Evolutionary conservation across 2,888 invertebrate species (phyloP).

Genomic region (Drosophila anomalipes): DNA sequence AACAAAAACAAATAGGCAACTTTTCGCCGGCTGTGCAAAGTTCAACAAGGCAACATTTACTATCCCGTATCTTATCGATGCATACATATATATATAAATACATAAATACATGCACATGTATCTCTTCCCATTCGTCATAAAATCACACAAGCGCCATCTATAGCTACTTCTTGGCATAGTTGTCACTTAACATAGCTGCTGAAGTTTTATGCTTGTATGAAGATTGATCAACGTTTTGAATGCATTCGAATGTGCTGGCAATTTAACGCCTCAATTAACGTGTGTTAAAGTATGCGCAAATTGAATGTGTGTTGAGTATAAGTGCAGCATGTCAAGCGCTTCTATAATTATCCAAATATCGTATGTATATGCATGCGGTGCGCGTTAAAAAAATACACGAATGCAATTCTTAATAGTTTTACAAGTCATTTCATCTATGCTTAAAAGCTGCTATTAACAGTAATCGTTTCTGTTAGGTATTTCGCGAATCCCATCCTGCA

Average conservation of each 20-base stretch:
- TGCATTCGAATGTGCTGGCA: constrained; percentile 7
- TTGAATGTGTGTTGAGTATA: constrained; percentile 3
- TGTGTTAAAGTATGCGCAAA: neutral
- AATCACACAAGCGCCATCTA: neutral
- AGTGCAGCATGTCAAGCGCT: constrained; percentile 42
- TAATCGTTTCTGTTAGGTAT: constrained; percentile 13
- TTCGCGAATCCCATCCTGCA: neutral
- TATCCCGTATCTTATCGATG: neutral
- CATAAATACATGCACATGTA: neutral
- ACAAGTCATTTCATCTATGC: neutral
- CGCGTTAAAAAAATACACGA: neutral
- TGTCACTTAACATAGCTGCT: neutral
- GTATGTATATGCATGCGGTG: neutral
- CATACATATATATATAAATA: neutral
- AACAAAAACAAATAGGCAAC: neutral
- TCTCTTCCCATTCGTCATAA: neutral
- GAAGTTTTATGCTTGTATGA: neutral
- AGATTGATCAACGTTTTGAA: neutral
- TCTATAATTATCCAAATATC: constrained; percentile 31
- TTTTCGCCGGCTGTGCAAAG: neutral
- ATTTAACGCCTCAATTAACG: constrained; percentile 24
- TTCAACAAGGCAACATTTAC: neutral
- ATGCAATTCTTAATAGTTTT: neutral
- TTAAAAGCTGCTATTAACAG: constrained; percentile 7
- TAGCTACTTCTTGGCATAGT: neutral